A percentile compares a stretch with the other conserved stretches of the same genome.
Evolutionary conservation across 2,888 invertebrate species (phyloP).

Genomic region (Neoascia interrupta): DNA sequence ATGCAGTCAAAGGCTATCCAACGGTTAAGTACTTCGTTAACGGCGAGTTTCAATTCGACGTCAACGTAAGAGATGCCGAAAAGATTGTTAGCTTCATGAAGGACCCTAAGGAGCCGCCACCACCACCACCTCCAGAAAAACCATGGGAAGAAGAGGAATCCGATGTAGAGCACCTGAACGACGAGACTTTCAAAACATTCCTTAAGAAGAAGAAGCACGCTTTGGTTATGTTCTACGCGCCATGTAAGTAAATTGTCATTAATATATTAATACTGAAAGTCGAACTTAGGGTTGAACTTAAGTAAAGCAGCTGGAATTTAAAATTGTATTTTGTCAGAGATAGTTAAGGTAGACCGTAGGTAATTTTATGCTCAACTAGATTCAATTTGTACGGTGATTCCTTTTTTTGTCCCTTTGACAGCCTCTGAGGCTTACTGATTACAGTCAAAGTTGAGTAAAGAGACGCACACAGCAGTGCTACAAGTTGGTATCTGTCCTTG

Average conservation of each 20-base stretch:
- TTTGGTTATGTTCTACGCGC: slow-evolving; percentile 94
- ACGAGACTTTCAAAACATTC: slow-evolving; percentile 86
- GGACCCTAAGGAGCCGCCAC: slow-evolving; percentile 90
- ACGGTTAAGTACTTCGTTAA: slow-evolving; percentile 89
- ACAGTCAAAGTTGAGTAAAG: no score
- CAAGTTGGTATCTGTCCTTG: no score
- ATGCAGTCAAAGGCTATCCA: slow-evolving; percentile 88
- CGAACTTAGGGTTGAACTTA: not conserved
- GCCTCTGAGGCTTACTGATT: no score
- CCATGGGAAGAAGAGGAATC: slow-evolving; percentile 89
- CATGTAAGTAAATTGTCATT: slow-evolving; percentile 84
- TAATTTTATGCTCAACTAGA: no score
- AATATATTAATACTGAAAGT: not conserved
- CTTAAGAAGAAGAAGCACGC: slow-evolving; percentile 93
- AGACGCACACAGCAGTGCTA: no score
- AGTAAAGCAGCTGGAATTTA: no score
- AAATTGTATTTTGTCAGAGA: no score
- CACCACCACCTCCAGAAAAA: slow-evolving; percentile 89
- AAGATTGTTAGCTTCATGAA: slow-evolving; percentile 91
- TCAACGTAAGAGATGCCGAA: slow-evolving; percentile 87
- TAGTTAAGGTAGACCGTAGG: no score
- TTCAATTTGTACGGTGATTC: no score
- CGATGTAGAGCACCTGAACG: slow-evolving; percentile 88
- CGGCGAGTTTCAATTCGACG: slow-evolving; percentile 89
- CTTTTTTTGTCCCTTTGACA: no score